Base-by-base conservation (phyloP, 2,888 invertebrate species). In the Pecten maximus region DNA sequence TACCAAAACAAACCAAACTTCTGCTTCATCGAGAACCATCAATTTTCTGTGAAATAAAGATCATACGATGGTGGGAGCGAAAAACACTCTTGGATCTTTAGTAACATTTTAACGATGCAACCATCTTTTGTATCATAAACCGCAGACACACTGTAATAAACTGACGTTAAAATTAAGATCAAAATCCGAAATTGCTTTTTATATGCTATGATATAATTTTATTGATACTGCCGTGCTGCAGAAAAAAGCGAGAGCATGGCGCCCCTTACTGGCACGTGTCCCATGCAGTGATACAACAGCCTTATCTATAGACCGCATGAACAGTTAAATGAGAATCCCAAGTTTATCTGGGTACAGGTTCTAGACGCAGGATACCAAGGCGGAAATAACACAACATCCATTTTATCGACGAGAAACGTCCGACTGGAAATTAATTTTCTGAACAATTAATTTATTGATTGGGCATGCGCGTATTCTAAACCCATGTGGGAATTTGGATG, bases 361-460 rank as follows among this genome's bases (percentile, higher is more conserved):
- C 74, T 74, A 74, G 74, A 74, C 74, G 28, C 74, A 74, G 74
- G 74, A 74, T 74, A 74, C 74, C 35, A 3, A 35, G 74, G 0
- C 74, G 74, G 74, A 74, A 74, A 74, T 74, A 74, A 74, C 74
- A 74, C 74, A 35, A 74, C 74, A 74, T 74, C 74, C 74, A 74
- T 74, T 74, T 74, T 74, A 74, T 74, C 74, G 74, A 74, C 74
- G 74, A 74, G 35, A 28, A 35, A 74, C 74, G 74, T 74, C 74
- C 74, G 35, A 74, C 74, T 74, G 74, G 74, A 74, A 74, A 74
- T 74, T 74, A 74, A 74, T 74, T 74, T 74, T 74, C 74, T 74
- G 74, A 74, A 74, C 74, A 74, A 74, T 74, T 74, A 74, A 74
- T 74, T 35, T 35, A 74, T 74, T 35, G 74, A 74, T 74, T 74